Evolutionary conservation across 2,888 invertebrate species (phyloP).

Genomic region (Chaitophorus viminalis): DNA sequence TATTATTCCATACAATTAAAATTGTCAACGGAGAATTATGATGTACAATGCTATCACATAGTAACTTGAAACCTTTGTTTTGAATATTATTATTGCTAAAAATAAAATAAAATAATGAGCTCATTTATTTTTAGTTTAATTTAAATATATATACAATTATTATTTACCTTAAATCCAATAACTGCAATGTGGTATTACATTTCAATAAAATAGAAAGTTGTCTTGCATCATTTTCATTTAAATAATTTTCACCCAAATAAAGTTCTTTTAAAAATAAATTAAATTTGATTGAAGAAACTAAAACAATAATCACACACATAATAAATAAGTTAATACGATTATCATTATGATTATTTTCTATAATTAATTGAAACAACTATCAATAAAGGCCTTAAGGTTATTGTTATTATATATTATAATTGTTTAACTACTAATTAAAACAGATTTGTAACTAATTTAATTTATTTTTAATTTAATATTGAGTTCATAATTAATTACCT

Average conservation of each 20-base stretch:
- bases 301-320: conserved; percentile 63
- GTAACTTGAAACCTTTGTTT: conserved; percentile 78
- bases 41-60: conserved; percentile 79
- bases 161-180: conserved; percentile 82
- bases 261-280: conserved; percentile 82
- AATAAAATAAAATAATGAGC: conserved; percentile 59
- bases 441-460: conserved; percentile 21
- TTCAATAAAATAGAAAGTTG: conserved; percentile 81
- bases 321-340: conserved; percentile 37
- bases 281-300: conserved; percentile 82
- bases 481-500: conserved; percentile 70
- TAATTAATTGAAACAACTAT: conserved; percentile 1
- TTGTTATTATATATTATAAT: not conserved
- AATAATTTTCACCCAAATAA: conserved; percentile 83
- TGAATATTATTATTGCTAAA: conserved; percentile 71
- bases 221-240: conserved; percentile 79
- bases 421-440: not conserved
- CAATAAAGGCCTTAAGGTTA: not conserved
- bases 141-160: not conserved
- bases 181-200: conserved; percentile 78
- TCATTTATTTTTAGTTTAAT: not conserved
- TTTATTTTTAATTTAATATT: not conserved
- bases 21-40: conserved; percentile 75
- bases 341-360: not conserved
- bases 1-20: conserved; percentile 89